A percentile compares a stretch with the other conserved stretches of the same genome.
Evolutionary conservation across 2,888 invertebrate species (phyloP).

Genomic region (Ophraella communa): DNA sequence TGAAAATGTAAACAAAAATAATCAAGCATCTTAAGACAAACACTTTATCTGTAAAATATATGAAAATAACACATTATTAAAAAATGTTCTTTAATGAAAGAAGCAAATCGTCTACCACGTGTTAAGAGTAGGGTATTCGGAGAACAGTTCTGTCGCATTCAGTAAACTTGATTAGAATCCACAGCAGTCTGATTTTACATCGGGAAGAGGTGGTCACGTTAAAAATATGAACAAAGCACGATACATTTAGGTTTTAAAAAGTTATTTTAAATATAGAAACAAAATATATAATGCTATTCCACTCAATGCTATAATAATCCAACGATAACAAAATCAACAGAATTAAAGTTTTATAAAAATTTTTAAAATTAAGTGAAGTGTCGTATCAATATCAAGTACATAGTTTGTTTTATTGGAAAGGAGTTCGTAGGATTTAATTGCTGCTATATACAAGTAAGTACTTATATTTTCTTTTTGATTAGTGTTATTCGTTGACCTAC

Average conservation of each 20-base stretch:
- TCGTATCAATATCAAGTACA: background rate
- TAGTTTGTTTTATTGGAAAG: background rate
- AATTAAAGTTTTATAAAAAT: background rate
- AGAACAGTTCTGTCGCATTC: background rate
- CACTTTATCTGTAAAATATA: too few relatives aligned
- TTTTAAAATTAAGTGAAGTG: background rate
- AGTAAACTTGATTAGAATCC: slow-evolving; percentile 16
- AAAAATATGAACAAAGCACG: slow-evolving; percentile 14
- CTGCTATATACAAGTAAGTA: background rate
- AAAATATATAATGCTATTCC: too few relatives aligned
- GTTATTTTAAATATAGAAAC: background rate
- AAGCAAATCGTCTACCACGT: slow-evolving; percentile 18
- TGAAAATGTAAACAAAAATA: too few relatives aligned
- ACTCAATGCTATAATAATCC: background rate
- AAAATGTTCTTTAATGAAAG: too few relatives aligned
- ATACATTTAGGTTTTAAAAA: background rate
- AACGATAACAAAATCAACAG: background rate
- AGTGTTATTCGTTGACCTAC: background rate
- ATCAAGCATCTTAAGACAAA: too few relatives aligned
- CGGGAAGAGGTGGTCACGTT: slow-evolving; percentile 11
- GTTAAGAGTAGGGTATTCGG: slow-evolving; percentile 19
- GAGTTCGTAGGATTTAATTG: background rate
- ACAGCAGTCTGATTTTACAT: slow-evolving; percentile 18
- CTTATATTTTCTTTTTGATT: background rate
- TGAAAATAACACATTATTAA: too few relatives aligned